Conservation (phyloP, 37 sponge, comb jelly and placozoan genomes). For the Eunapius fragilis region DNA sequence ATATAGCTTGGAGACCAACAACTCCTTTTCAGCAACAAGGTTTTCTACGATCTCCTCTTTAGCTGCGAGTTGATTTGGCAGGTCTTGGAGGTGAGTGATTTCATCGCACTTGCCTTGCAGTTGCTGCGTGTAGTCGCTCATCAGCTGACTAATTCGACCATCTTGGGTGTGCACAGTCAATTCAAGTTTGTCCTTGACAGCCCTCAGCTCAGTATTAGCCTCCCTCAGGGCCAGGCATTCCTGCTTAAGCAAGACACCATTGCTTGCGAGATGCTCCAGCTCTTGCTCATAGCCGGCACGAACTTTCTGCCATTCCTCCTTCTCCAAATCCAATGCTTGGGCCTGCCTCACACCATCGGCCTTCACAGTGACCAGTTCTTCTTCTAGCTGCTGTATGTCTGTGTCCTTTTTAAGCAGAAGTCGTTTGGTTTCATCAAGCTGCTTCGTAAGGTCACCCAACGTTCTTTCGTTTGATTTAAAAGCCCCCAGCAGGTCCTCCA, state of each 20-base stretch:
- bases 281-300: background rate
- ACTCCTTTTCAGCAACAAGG: conserved; percentile 26
- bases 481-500: conserved; percentile 1
- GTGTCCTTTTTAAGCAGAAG: background rate
- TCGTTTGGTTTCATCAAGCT: background rate
- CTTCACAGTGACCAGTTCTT: background rate
- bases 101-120: conserved; percentile 9
- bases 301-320: background rate
- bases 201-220: conserved; percentile 15
- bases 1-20: background rate
- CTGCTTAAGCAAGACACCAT: background rate
- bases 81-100: conserved; percentile 31
- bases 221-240: conserved; percentile 25
- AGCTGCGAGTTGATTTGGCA: conserved; percentile 20
- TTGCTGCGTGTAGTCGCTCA: background rate
- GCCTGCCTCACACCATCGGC: background rate
- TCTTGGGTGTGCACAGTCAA: background rate
- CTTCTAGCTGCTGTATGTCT: background rate
- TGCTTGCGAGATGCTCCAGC: background rate
- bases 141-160: background rate
- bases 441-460: background rate
- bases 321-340: background rate
- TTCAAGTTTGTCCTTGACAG: conserved; percentile 3
- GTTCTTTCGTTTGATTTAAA: conserved; percentile 16
- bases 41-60: conserved; percentile 38